A percentile compares a stretch with the other conserved stretches of the same genome.
Evolutionary conservation across 2,888 invertebrate genomes (phyloP).

Genomic region (Atethmia centrago): DNA sequence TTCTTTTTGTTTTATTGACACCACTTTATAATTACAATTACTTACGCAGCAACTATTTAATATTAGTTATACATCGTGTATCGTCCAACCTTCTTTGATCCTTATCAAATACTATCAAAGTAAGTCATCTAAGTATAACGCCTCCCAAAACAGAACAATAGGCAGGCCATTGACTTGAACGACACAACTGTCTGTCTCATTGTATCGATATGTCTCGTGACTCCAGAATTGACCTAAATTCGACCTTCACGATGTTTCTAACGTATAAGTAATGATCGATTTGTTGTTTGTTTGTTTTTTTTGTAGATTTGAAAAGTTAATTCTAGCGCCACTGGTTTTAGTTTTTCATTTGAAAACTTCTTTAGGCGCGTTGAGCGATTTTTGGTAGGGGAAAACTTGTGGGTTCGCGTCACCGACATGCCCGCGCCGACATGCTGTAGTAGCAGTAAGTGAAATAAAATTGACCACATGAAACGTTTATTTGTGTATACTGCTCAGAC

Average conservation of each 20-base stretch:
- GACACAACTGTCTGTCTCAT: conserved; percentile 16
- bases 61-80: background rate
- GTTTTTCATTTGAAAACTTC: too few relatives aligned
- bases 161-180: conserved; percentile 43
- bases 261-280: conserved; percentile 8
- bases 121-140: conserved; percentile 41
- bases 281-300: conserved; percentile 1
- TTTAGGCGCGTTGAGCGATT: too few relatives aligned
- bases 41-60: background rate
- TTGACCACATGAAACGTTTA: too few relatives aligned
- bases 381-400: too few relatives aligned
- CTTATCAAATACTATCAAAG: conserved; percentile 34
- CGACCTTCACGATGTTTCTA: conserved; percentile 32
- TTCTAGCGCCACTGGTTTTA: too few relatives aligned
- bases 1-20: too few relatives aligned
- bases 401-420: too few relatives aligned
- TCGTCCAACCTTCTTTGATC: conserved; percentile 24
- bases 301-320: too few relatives aligned
- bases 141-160: conserved; percentile 36
- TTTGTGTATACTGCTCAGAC: too few relatives aligned
- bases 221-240: conserved; percentile 25
- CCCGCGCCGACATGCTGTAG: too few relatives aligned
- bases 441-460: too few relatives aligned
- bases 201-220: conserved; percentile 38
- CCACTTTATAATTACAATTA: too few relatives aligned